Base-by-base conservation (phyloP, 2,113 vertebrate species). In the Siniperca chuatsi region DNA sequence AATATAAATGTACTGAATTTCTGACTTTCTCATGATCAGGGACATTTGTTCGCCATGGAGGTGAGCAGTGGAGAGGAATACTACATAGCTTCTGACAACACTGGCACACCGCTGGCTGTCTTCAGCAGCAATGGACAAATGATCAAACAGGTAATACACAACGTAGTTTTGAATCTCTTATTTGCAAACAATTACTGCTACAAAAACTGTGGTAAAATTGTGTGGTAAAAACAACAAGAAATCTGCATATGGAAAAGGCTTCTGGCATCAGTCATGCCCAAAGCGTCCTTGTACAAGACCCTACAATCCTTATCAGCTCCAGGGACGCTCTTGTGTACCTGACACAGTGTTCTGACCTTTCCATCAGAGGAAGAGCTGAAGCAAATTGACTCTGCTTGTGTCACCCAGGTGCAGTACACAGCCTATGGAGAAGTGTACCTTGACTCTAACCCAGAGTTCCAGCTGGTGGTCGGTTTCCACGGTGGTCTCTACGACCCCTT, bases 101-200 rank as follows among this genome's bases (percentile, higher is more conserved):
- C 98, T 0, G 98, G 98, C 73, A 99, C 98, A 3, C 98, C 98
- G 0, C 89, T 99, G 81, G 98, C 98, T 0, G 98, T 99, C 76
- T 99, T 99, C 95, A 99, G 98, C 95, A 99, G 98, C 95, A 99
- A 99, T 0, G 98, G 98, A 1, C 97, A 99, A 84, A 99, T 99
- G 98, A 98, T 99, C 94, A 99, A 99, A 90, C 98, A 99, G 93
- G 94, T 95, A 94, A 73, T 1, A 40, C 1, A 29, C 58, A 37
- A 40, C 52, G 37, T 23, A 64, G 8, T 12, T 46, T 6, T 70
- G 52, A 74, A 25, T 69, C 9, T 68, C 35, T 66, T 42, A 12
- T 62, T 57, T 57, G 13, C 52, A 48, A 16, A 58, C 8, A 18
- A 12, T 46, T 55, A 21, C 12, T 13, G 46, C 66, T 55, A 11